phyloP scores from a whole-genome alignment of 2,888 invertebrate genomes.

The Scelioninae gen. 1 region DNA sequence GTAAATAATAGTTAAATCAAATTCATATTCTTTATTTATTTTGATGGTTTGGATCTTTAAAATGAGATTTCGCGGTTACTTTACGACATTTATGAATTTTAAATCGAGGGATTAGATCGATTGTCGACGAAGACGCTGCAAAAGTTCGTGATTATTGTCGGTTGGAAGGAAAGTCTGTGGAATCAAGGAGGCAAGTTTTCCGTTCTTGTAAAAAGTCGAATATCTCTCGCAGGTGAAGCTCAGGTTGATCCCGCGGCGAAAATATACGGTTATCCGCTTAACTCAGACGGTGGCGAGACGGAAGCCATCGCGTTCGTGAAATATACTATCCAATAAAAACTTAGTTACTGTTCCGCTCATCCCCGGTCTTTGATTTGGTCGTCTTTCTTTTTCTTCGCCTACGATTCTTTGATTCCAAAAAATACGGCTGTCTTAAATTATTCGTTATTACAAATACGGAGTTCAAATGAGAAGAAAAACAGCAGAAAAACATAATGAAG shows the following conservation, averaged over 20 bases:
- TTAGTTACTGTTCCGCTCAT: conserved; percentile 77
- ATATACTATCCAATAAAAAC: conserved; percentile 83
- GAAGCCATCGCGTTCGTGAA: conserved; percentile 80
- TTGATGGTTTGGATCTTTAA: too few relatives aligned
- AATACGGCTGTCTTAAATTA: conserved; percentile 48
- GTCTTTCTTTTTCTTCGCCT: conserved; percentile 8
- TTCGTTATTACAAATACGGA: conserved; percentile 25
- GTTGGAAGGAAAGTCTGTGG: conserved; percentile 27
- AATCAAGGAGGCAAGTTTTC: conserved; percentile 61
- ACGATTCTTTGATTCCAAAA: conserved; percentile 53
- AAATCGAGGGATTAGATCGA: conserved; percentile 57
- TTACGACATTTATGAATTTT: conserved; percentile 51
- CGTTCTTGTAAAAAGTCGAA: conserved; percentile 63
- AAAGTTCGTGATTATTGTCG: conserved; percentile 61
- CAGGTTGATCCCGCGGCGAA: conserved; percentile 76
- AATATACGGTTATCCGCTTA: conserved; percentile 83
- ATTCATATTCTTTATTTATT: too few relatives aligned
- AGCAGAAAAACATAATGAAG: not conserved
- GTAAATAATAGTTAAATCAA: too few relatives aligned
- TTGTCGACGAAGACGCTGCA: conserved; percentile 13
- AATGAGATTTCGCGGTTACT: too few relatives aligned
- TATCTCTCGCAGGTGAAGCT: conserved; percentile 69
- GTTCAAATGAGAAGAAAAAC: not conserved
- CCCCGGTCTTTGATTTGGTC: conserved; percentile 52
- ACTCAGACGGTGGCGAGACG: conserved; percentile 82